A percentile compares a stretch with the other conserved stretches of the same genome.
Evolutionary conservation across 2,113 vertebrate genomes (phyloP).

Genomic region (Pangasianodon hypophthalmus): DNA sequence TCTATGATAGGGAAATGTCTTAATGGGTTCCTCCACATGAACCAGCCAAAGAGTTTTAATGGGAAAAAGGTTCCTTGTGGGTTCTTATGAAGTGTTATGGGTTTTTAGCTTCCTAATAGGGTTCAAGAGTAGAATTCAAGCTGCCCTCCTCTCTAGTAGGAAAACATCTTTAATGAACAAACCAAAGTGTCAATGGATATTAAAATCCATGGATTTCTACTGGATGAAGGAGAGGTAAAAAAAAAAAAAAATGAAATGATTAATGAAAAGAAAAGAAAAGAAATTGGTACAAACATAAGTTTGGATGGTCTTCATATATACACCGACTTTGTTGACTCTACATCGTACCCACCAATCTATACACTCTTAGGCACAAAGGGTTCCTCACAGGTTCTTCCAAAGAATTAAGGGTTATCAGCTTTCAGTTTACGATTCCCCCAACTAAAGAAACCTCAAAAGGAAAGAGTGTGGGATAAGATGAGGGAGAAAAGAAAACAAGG

Average conservation of each 20-base stretch:
- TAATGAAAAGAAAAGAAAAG: constrained; percentile 28
- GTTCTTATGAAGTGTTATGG: background rate
- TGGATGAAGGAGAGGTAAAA: background rate
- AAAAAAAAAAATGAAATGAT: constrained; percentile 23
- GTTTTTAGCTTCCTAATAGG: background rate
- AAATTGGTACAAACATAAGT: background rate
- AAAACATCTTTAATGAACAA: background rate
- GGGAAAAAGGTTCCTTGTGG: background rate
- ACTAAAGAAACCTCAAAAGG: background rate
- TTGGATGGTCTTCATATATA: background rate
- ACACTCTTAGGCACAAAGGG: background rate
- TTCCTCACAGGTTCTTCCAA: background rate
- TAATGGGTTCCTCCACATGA: background rate
- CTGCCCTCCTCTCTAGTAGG: background rate
- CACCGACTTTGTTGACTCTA: background rate
- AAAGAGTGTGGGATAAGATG: background rate
- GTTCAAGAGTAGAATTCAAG: background rate
- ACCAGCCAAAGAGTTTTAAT: background rate
- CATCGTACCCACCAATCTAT: background rate
- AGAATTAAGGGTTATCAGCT: background rate
- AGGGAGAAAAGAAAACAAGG: background rate
- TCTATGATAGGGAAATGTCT: background rate
- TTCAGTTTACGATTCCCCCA: background rate
- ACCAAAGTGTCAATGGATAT: background rate
- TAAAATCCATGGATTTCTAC: background rate